A percentile compares a stretch with the other conserved stretches of the same genome.
phyloP scores from a whole-genome alignment of 2,797 vertebrate genomes.

The Hyperoplus immaculatus region DNA sequence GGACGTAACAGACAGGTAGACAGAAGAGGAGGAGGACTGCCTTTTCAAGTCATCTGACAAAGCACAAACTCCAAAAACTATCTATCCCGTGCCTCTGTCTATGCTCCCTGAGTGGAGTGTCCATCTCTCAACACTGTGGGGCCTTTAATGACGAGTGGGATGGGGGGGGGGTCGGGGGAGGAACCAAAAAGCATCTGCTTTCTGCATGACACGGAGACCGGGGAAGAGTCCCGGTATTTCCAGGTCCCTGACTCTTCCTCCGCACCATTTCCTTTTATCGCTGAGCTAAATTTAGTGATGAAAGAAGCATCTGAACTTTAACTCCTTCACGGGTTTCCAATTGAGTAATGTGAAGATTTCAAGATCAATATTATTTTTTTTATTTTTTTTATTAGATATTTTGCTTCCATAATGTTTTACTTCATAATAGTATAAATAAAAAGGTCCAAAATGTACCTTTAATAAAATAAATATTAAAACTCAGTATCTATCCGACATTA shows the following conservation, averaged over 20 bases:
- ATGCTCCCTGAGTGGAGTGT: constrained; percentile 55
- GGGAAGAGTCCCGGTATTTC: constrained; percentile 24
- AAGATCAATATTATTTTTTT: no score
- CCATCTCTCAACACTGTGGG: constrained; percentile 54
- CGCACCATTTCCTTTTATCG: constrained; percentile 72
- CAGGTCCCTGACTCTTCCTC: constrained; percentile 54
- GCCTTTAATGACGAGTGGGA: constrained; percentile 50
- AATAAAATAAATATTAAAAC: no score
- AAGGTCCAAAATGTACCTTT: no score
- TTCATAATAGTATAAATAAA: no score
- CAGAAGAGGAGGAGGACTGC: constrained; percentile 22
- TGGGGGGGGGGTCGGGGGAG: neutral
- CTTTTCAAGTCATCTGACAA: constrained; percentile 65
- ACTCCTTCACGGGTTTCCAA: constrained; percentile 61
- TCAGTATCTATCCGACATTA: no score
- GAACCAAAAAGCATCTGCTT: constrained; percentile 78
- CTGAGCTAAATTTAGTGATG: constrained; percentile 63
- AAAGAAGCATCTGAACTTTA: constrained; percentile 58
- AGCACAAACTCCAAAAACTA: constrained; percentile 47
- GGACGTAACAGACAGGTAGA: constrained; percentile 39
- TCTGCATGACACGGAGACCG: constrained; percentile 63
- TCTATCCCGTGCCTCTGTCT: constrained; percentile 35
- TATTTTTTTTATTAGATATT: no score
- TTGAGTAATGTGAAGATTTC: constrained; percentile 11
- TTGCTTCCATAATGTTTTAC: no score